A percentile compares a stretch with the other conserved stretches of the same genome.
phyloP scores from a whole-genome alignment of 2,888 invertebrate genomes.

The Falcaria lacertinaria region DNA sequence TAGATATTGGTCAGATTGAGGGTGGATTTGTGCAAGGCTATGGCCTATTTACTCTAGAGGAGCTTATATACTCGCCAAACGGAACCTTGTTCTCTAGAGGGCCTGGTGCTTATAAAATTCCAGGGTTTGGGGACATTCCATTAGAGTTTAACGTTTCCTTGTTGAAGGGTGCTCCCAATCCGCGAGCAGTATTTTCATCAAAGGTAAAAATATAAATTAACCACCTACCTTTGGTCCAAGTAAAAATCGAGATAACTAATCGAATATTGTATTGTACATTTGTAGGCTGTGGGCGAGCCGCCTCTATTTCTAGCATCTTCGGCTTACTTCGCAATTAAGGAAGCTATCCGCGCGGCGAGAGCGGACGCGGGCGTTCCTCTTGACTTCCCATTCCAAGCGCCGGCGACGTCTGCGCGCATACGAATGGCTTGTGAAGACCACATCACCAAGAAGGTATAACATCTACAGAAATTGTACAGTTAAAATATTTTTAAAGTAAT shows the following conservation, averaged over 20 bases:
- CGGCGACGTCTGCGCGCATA: conserved; percentile 93
- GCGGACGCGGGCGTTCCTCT: conserved; percentile 81
- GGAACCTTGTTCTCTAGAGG: conserved; percentile 92
- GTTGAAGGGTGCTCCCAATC: conserved; percentile 93
- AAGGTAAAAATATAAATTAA: conserved; percentile 82
- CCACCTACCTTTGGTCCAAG: background rate
- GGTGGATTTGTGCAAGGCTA: conserved; percentile 97
- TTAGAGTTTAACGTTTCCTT: conserved; percentile 94
- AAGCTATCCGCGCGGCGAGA: conserved; percentile 90
- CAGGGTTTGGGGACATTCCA: conserved; percentile 95
- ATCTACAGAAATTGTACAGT: too few relatives aligned
- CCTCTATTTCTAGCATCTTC: conserved; percentile 94
- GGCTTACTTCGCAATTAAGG: conserved; percentile 93
- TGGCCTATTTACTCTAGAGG: conserved; percentile 94
- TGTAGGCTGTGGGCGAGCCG: conserved; percentile 96
- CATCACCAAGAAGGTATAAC: conserved; percentile 85
- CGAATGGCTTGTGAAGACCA: conserved; percentile 93
- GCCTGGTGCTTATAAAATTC: conserved; percentile 96
- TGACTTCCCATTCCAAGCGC: conserved; percentile 86
- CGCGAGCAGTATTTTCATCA: conserved; percentile 95
- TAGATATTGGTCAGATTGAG: conserved; percentile 98
- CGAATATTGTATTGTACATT: conserved; percentile 14
- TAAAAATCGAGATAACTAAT: background rate
- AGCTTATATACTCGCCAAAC: conserved; percentile 90
- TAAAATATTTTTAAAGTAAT: too few relatives aligned